A percentile compares a stretch with the other conserved stretches of the same genome.
Evolutionary conservation across 2,113 vertebrate genomes (phyloP).

Genomic region (Nicator chloris): DNA sequence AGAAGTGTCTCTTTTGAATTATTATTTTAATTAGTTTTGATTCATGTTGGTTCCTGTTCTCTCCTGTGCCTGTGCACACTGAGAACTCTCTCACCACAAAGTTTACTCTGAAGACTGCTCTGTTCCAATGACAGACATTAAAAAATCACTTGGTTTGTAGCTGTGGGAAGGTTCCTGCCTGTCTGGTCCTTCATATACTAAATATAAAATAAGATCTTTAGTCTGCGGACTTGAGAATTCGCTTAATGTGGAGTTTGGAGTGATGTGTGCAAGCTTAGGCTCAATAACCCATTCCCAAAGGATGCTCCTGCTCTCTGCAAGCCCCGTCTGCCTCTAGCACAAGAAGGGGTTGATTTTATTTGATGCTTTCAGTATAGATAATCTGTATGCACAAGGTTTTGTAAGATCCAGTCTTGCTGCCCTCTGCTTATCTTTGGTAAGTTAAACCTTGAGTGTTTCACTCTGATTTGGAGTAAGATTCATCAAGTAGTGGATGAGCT

Average conservation of each 20-base stretch:
- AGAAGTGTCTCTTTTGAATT: conserved; percentile 20
- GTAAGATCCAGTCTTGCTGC: background rate
- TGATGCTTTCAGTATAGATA: background rate
- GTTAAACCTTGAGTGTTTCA: background rate
- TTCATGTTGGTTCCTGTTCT: background rate
- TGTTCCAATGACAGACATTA: background rate
- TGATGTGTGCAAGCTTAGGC: background rate
- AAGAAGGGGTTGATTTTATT: background rate
- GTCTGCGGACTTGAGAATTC: background rate
- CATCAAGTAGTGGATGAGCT: background rate
- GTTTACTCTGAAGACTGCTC: background rate
- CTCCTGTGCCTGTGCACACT: background rate
- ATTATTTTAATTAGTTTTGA: conserved; percentile 55
- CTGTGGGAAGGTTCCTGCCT: background rate
- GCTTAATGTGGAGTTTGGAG: background rate
- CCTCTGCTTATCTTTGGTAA: background rate
- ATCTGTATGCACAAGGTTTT: background rate
- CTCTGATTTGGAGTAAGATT: background rate
- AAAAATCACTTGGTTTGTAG: background rate
- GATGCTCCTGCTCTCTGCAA: background rate
- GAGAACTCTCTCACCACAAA: background rate
- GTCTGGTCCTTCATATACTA: background rate
- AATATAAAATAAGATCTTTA: background rate
- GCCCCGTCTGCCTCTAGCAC: background rate
- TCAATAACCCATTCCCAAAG: background rate